Conservation (phyloP, 2,888 invertebrate species). For the Dioctria rufipes region DNA sequence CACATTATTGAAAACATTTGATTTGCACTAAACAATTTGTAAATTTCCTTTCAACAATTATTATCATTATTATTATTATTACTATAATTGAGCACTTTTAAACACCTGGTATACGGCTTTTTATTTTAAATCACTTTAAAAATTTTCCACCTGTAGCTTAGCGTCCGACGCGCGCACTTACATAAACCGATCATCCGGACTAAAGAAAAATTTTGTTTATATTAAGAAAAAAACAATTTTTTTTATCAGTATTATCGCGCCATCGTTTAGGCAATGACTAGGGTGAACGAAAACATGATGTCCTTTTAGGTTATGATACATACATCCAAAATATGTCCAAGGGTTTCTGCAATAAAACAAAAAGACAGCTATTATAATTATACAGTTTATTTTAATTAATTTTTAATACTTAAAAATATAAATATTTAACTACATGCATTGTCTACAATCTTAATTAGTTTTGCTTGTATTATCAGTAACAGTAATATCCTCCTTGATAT, state of each 20-base stretch:
- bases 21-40: not conserved
- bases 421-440: too few species aligned
- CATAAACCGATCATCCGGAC: conserved; percentile 46
- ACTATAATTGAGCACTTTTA: not conserved
- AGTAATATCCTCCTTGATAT: too few species aligned
- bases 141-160: conserved; percentile 38
- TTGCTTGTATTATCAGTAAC: too few species aligned
- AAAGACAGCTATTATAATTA: not conserved
- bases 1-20: not conserved
- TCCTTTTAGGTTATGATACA: not conserved
- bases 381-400: too few species aligned
- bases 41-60: conserved; percentile 9
- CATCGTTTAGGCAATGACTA: not conserved
- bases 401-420: too few species aligned
- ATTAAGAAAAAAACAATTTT: not conserved
- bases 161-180: conserved; percentile 47
- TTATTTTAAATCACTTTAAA: conserved; percentile 2
- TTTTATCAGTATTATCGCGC: not conserved
- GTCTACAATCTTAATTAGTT: too few species aligned
- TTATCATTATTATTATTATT: not conserved
- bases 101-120: not conserved
- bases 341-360: not conserved
- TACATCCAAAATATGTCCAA: not conserved
- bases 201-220: too few species aligned
- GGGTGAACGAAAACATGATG: too few species aligned